Conservation (phyloP, 2,113 vertebrate species). For the Chaetodon trifascialis region DNA sequence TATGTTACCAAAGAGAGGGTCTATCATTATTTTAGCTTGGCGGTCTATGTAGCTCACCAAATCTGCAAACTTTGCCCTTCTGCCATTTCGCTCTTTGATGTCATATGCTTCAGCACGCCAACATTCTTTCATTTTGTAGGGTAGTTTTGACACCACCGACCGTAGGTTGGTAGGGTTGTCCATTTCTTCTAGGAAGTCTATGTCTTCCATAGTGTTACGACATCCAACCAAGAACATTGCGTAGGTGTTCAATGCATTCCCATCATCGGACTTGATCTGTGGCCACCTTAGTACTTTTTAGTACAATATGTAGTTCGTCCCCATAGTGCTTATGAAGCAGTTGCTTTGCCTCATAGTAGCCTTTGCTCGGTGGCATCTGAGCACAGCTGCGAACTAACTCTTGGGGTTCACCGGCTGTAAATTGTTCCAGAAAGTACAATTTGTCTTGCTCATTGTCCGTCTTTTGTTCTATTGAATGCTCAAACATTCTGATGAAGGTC, state of each 20-base stretch:
- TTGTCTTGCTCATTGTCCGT: background rate
- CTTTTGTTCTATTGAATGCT: background rate
- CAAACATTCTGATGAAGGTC: background rate
- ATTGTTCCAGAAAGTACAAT: background rate
- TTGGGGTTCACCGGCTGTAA: background rate
- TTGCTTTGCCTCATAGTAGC: background rate
- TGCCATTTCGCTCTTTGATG: background rate
- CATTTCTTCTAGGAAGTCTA: background rate
- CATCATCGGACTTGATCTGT: background rate
- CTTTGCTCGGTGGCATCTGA: background rate
- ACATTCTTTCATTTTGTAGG: background rate
- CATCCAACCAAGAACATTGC: background rate
- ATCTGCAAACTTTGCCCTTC: background rate
- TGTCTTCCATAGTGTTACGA: background rate
- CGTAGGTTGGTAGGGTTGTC: background rate
- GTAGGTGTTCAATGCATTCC: background rate
- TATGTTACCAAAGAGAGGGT: no score
- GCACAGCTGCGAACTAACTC: background rate
- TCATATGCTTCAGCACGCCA: background rate
- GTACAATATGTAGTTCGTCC: background rate
- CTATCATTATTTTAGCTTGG: background rate
- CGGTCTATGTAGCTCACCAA: background rate
- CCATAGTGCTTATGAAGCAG: background rate
- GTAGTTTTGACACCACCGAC: background rate
- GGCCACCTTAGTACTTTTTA: background rate